Evolutionary conservation across 2,113 vertebrate genomes (phyloP).

Genomic region (Scophthalmus maximus): DNA sequence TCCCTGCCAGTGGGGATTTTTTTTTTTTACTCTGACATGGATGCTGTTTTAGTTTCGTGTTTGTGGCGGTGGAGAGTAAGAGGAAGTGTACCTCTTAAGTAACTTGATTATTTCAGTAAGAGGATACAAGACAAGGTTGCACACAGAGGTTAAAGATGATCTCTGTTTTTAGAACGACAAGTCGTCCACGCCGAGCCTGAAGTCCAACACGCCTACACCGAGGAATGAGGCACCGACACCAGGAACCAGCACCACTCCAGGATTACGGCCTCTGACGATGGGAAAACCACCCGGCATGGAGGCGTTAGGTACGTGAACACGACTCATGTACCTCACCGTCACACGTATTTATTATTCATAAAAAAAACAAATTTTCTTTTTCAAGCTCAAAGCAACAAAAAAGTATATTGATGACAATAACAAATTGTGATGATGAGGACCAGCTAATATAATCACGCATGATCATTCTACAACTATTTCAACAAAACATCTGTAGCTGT

Average conservation of each 20-base stretch:
- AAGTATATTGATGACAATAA: no score
- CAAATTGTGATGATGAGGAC: no score
- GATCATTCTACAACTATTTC: no score
- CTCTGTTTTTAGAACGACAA: slow-evolving; percentile 92
- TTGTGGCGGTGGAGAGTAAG: background rate
- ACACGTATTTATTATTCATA: background rate
- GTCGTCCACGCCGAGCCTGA: slow-evolving; percentile 94
- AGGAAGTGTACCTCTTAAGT: no score
- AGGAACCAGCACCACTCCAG: slow-evolving; percentile 93
- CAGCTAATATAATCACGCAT: no score
- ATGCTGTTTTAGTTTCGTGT: slow-evolving; percentile 3
- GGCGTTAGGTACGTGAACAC: slow-evolving; percentile 76
- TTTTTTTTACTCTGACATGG: slow-evolving; percentile 12
- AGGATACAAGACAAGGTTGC: slow-evolving; percentile 1
- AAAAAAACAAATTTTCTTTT: background rate
- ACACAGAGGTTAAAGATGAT: slow-evolving; percentile 26
- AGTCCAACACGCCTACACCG: slow-evolving; percentile 95
- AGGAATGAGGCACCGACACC: slow-evolving; percentile 93
- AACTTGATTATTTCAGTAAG: slow-evolving; percentile 17
- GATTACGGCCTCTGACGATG: slow-evolving; percentile 88
- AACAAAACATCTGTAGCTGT: no score
- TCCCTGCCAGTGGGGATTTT: slow-evolving; percentile 38
- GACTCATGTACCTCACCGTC: background rate
- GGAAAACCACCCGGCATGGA: slow-evolving; percentile 93
- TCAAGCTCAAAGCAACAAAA: no score